These are phyloP conservation scores for Crotalus horridus DNA, from an alignment of 2,113 vertebrate genomes.

Conservation along the genomic window DNA sequence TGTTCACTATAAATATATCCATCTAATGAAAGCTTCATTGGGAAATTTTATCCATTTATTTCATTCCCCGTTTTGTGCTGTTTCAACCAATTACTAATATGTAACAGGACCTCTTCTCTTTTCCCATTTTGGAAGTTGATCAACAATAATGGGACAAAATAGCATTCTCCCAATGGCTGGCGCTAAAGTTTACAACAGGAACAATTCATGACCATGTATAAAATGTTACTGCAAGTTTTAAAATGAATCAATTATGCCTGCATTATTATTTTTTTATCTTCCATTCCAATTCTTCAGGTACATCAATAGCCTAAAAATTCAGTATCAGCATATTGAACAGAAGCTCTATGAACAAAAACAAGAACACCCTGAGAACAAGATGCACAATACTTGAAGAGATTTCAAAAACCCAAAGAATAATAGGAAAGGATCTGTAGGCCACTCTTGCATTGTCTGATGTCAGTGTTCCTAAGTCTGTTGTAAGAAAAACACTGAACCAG, in stretches of 20 bases:
- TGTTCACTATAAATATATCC: neutral
- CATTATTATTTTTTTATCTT: neutral
- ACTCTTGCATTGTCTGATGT: neutral
- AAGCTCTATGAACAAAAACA: neutral
- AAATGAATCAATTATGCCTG: neutral
- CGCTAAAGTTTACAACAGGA: neutral
- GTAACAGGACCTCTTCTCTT: neutral
- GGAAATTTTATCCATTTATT: neutral
- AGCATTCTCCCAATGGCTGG: neutral
- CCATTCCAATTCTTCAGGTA: neutral
- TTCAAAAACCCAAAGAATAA: neutral
- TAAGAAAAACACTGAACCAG: neutral
- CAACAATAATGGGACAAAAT: neutral
- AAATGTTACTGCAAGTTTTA: neutral
- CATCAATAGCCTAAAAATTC: neutral
- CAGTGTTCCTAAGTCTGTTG: neutral
- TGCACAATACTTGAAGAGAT: neutral
- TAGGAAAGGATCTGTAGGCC: neutral
- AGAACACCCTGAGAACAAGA: neutral
- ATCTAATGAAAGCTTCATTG: neutral
- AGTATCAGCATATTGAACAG: neutral
- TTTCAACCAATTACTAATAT: neutral
- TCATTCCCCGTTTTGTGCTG: neutral
- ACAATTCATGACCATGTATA: neutral
- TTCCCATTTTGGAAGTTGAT: neutral